A percentile compares a stretch with the other conserved stretches of the same genome.
Evolutionary conservation across 2,113 vertebrate species (phyloP).

Genomic region (Crotalus viridis): DNA sequence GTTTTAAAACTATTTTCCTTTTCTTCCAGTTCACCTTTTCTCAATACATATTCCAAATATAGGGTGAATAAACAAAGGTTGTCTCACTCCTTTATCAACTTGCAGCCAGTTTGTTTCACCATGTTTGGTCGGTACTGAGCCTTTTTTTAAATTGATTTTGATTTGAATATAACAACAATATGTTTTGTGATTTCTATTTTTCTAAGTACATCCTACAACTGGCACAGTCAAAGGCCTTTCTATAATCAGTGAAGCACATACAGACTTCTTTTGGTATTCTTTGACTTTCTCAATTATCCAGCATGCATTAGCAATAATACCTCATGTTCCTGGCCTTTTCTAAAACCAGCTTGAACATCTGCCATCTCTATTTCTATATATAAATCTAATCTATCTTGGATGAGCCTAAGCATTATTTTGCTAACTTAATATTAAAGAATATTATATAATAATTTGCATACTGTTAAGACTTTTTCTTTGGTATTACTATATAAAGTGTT

Average conservation of each 20-base stretch:
- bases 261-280: not conserved
- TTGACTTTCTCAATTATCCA: not conserved
- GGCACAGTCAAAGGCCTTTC: not conserved
- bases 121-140: not conserved
- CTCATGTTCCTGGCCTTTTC: not conserved
- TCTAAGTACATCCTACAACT: not conserved
- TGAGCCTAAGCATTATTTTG: not conserved
- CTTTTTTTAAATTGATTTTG: not conserved
- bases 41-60: not conserved
- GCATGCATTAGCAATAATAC: not conserved
- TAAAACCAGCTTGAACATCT: not conserved
- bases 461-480: too few relatives aligned
- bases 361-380: not conserved
- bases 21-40: not conserved
- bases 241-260: not conserved
- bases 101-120: not conserved
- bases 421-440: not conserved
- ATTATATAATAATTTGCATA: not conserved
- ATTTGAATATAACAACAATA: not conserved
- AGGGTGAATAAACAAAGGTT: not conserved
- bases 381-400: not conserved
- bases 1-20: not conserved
- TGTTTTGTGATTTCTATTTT: not conserved
- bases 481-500: not conserved
- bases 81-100: not conserved